A percentile compares a stretch with the other conserved stretches of the same genome.
Evolutionary conservation across 2,113 vertebrate species (phyloP).

Genomic region (Malaclemys terrapin): DNA sequence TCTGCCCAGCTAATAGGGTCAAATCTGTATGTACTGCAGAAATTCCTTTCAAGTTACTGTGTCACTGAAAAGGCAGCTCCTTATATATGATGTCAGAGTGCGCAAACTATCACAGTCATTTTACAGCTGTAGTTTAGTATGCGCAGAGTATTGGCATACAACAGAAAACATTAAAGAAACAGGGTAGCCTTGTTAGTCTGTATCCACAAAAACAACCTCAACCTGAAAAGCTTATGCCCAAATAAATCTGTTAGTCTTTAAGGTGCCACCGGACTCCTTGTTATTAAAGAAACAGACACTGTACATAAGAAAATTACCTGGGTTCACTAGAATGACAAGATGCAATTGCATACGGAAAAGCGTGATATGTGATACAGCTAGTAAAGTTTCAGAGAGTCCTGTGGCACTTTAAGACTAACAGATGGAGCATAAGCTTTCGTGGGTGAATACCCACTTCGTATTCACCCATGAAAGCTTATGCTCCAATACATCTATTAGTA

Average conservation of each 20-base stretch:
- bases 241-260: no score
- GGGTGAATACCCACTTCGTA: no score
- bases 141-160: not conserved
- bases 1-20: constrained; percentile 59
- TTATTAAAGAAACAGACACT: not conserved
- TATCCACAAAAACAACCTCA: no score
- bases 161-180: not conserved
- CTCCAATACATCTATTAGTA: no score
- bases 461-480: no score
- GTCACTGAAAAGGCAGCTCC: constrained; percentile 35
- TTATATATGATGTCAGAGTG: not conserved
- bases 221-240: no score
- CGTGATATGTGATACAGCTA: not conserved
- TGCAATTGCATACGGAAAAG: not conserved
- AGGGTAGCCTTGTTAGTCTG: no score
- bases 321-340: not conserved
- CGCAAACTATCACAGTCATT: constrained; percentile 13
- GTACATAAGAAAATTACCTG: not conserved
- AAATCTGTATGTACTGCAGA: constrained; percentile 41
- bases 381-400: constrained; percentile 8
- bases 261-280: no score
- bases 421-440: no score
- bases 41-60: constrained; percentile 38
- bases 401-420: no score
- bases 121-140: not conserved